Conservation (phyloP, 2,888 invertebrate species). For the Mythimna pallens region DNA sequence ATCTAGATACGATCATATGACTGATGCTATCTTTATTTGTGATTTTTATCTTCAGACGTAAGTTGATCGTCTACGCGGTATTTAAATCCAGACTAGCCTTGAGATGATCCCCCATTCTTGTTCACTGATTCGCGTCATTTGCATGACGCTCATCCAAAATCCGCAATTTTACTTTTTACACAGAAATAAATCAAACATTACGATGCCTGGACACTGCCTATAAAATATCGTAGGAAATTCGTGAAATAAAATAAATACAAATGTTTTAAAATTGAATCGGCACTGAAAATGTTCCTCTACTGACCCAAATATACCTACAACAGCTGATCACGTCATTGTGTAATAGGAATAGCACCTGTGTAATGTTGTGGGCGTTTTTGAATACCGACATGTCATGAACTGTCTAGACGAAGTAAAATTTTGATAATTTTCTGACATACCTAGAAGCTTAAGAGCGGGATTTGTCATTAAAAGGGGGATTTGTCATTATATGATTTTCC, state of each 20-base stretch:
- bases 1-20: constrained; percentile 23
- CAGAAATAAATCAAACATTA: constrained; percentile 49
- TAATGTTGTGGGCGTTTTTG: constrained; percentile 16
- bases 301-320: constrained; percentile 71
- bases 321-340: constrained; percentile 52
- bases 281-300: constrained; percentile 53
- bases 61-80: constrained; percentile 5
- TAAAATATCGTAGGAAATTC: constrained; percentile 35
- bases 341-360: constrained; percentile 49
- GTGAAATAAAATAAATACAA: constrained; percentile 38
- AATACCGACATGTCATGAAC: neutral
- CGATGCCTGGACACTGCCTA: constrained; percentile 43
- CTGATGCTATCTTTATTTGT: constrained; percentile 28
- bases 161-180: constrained; percentile 38
- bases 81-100: constrained; percentile 27
- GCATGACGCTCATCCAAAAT: constrained; percentile 29
- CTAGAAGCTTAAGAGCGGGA: too few species aligned
- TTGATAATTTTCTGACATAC: neutral
- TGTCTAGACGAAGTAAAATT: constrained; percentile 7
- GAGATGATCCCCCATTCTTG: constrained; percentile 29
- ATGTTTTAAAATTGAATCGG: constrained; percentile 53
- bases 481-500: too few species aligned
- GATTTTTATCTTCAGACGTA: constrained; percentile 13
- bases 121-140: constrained; percentile 28
- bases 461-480: too few species aligned